Conservation (phyloP, 2,113 vertebrate genomes). For the Oncorhynchus mykiss region DNA sequence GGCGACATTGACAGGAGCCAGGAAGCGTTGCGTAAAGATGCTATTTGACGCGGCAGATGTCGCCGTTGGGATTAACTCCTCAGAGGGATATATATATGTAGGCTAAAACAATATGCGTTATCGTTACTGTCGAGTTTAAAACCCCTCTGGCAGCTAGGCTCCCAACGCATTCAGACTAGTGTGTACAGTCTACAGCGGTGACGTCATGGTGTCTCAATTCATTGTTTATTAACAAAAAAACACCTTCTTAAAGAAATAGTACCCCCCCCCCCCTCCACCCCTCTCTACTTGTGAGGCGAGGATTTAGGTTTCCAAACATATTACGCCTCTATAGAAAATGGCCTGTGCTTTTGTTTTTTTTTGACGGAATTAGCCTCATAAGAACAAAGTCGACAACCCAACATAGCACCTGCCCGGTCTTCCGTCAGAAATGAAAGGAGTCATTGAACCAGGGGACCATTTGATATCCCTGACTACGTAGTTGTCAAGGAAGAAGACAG, state of each 20-base stretch:
- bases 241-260: not conserved
- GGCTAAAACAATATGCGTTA: not conserved
- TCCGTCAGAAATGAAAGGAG: not conserved
- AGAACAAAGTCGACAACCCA: not conserved
- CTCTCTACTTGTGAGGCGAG: not conserved
- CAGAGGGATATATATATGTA: too few relatives aligned
- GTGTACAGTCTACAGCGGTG: not conserved
- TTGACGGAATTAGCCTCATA: not conserved
- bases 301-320: not conserved
- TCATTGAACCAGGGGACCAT: not conserved
- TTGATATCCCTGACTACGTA: not conserved
- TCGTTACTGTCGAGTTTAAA: not conserved
- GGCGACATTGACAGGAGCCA: not conserved
- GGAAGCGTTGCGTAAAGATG: not conserved
- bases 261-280: too few relatives aligned
- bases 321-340: not conserved
- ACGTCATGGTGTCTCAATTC: not conserved
- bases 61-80: not conserved
- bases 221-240: not conserved
- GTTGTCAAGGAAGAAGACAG: not conserved
- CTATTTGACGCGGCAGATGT: constrained; percentile 1
- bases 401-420: not conserved
- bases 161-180: not conserved
- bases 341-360: not conserved
- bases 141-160: too few relatives aligned